phyloP scores from a whole-genome alignment of 2,113 vertebrate species.

The Ondatra zibethicus region DNA sequence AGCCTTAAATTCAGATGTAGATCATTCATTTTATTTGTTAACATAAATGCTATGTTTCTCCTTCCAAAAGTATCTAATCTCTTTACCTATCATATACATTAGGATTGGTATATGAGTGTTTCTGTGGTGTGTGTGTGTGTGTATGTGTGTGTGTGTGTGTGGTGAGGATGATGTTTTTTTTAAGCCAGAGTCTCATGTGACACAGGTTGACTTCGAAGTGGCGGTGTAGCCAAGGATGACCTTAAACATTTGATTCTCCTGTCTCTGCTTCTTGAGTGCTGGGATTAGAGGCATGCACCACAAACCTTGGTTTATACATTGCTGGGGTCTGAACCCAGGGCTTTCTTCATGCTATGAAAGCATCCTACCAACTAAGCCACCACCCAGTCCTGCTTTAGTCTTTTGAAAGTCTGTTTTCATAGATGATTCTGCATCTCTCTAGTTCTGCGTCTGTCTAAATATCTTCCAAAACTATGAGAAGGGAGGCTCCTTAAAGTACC shows the following conservation, averaged over 20 bases:
- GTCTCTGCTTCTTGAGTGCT: not conserved
- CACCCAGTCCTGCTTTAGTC: not conserved
- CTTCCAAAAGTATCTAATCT: constrained; percentile 53
- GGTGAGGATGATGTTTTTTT: not conserved
- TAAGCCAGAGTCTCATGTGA: not conserved
- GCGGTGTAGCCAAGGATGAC: not conserved
- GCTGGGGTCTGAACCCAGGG: not conserved
- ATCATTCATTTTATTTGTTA: constrained; percentile 57
- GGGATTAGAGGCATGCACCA: not conserved
- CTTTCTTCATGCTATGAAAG: not conserved
- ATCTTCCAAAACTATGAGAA: constrained; percentile 10
- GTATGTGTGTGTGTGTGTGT: not conserved
- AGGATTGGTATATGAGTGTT: no score
- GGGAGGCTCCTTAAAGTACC: not conserved
- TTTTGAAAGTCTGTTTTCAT: constrained; percentile 4
- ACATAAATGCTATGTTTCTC: constrained; percentile 64
- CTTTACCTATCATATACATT: constrained; percentile 1
- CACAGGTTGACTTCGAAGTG: not conserved
- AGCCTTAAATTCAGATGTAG: constrained; percentile 67
- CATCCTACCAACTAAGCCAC: not conserved
- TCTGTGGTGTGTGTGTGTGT: no score
- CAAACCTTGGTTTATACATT: not conserved
- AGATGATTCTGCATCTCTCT: not conserved
- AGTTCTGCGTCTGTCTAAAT: not conserved
- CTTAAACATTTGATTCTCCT: not conserved